phyloP scores from a whole-genome alignment of 2,888 invertebrate genomes.

The Tiliacea citrago region DNA sequence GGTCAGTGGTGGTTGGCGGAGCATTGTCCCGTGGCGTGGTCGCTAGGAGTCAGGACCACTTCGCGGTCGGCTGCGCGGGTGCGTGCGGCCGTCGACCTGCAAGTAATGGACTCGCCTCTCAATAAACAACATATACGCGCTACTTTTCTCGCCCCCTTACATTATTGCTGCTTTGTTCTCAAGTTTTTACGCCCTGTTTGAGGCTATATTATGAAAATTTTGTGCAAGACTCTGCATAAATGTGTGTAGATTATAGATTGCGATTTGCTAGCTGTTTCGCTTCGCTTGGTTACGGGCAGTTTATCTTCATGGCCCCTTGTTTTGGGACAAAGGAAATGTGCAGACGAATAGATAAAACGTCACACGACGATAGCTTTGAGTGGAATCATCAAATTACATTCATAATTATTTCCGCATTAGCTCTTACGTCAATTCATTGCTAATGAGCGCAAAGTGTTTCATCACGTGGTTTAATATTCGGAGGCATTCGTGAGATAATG shows the following conservation, averaged over 20 bases:
- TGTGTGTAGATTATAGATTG: conserved; percentile 50
- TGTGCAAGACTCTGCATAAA: conserved; percentile 31
- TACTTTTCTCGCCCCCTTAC: conserved; percentile 63
- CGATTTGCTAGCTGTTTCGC: conserved; percentile 32
- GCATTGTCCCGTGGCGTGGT: conserved; percentile 77
- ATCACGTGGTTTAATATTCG: conserved; percentile 33
- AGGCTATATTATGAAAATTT: conserved; percentile 52
- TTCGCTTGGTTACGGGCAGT: conserved; percentile 27
- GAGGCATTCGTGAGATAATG: conserved; percentile 48
- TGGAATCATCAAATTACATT: conserved; percentile 18
- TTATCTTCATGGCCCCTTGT: conserved; percentile 40
- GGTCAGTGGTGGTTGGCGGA: conserved; percentile 68
- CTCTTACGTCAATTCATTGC: conserved; percentile 42
- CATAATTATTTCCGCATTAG: conserved; percentile 31
- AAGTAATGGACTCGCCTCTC: conserved; percentile 64
- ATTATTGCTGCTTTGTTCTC: conserved; percentile 63
- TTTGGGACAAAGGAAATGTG: conserved; percentile 30
- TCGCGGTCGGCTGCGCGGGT: conserved; percentile 80
- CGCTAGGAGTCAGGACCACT: conserved; percentile 80
- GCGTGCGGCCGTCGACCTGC: conserved; percentile 80
- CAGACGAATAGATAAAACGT: conserved; percentile 15
- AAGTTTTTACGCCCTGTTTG: conserved; percentile 54
- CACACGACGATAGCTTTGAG: conserved; percentile 9
- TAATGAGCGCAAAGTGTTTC: conserved; percentile 52
- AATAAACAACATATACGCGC: conserved; percentile 69